Evolutionary conservation across 2,888 invertebrate species (phyloP).

Genomic region (Tinea pellionella): DNA sequence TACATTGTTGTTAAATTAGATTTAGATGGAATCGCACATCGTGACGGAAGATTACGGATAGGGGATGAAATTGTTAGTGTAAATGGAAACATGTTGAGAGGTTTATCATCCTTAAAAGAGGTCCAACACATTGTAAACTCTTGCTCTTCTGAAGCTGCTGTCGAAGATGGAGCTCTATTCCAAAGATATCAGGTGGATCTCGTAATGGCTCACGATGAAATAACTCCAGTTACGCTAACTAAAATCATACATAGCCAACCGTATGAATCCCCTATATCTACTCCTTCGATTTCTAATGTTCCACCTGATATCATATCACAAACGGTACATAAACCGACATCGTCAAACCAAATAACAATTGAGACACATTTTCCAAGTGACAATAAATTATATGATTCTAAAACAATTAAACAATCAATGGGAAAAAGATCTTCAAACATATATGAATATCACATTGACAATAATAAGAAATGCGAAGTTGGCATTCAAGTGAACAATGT

Average conservation of each 20-base stretch:
- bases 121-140: constrained; percentile 70
- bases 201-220: constrained; percentile 74
- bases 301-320: constrained; percentile 63
- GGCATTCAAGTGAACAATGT: constrained; percentile 44
- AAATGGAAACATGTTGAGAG: constrained; percentile 83
- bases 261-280: constrained; percentile 33
- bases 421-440: constrained; percentile 24
- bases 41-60: constrained; percentile 83
- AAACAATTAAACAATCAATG: constrained; percentile 26
- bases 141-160: constrained; percentile 55
- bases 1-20: constrained; percentile 74
- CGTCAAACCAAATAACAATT: constrained; percentile 52
- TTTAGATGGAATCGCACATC: constrained; percentile 75
- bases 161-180: constrained; percentile 45
- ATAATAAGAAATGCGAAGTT: constrained; percentile 40
- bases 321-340: constrained; percentile 50
- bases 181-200: constrained; percentile 69
- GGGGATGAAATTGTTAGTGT: constrained; percentile 93
- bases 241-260: constrained; percentile 51
- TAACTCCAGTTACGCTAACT: constrained; percentile 63
- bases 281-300: constrained; percentile 32
- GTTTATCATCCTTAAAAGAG: constrained; percentile 75
- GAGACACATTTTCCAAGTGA: constrained; percentile 60
- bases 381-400: constrained; percentile 33
- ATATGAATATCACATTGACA: constrained; percentile 24